Base-by-base conservation (phyloP, 2,113 vertebrate genomes). In the Panthera leo region DNA sequence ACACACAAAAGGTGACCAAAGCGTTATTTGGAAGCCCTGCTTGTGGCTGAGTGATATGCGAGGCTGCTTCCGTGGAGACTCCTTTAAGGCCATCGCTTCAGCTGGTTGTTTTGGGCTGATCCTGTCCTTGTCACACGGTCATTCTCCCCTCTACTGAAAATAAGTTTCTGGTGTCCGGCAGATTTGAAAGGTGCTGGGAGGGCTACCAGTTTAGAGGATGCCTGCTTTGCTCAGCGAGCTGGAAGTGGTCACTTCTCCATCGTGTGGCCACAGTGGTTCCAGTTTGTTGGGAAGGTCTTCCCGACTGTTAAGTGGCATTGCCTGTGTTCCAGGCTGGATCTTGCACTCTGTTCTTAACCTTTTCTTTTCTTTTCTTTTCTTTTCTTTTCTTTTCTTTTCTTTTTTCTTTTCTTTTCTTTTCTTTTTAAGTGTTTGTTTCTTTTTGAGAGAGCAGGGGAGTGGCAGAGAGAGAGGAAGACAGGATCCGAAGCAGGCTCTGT, bases 231-330 rank as follows among this genome's bases (percentile, higher is more conserved):
- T 53, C 14, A 2, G 18, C 7, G 42, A 29, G n/a, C 12, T 23
- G 14, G 45, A 21, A 7, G 11, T 9, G 45, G 13, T 55, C 31
- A 1, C 61, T 1, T 19, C 15, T 23, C 61, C 2, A 3, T 42
- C 21, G 0, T 21, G 36, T 36, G 25, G 48, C 29, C 48, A 0
- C 0, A 0, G 23, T 4, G 70, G 23, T 71, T 61, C 19, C 42
- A 48, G n/a, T 71, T 19, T n/a, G 55, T 29, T 73, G 31, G 34
- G 36, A 31, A 63, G 4, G 9, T 36, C 36, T 27, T 39, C 45
- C n/a, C 31, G 18, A 7, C 25, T 2, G 9, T 21, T 34, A 10
- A n/a, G 42, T 39, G 53, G 29, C 90, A 58, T 0, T 34, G 53
- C 36, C 29, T 61, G 36, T 3, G 5, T 34, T 7, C 13, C 0